phyloP scores from a whole-genome alignment of 2,888 invertebrate genomes.

The Acronicta psi region DNA sequence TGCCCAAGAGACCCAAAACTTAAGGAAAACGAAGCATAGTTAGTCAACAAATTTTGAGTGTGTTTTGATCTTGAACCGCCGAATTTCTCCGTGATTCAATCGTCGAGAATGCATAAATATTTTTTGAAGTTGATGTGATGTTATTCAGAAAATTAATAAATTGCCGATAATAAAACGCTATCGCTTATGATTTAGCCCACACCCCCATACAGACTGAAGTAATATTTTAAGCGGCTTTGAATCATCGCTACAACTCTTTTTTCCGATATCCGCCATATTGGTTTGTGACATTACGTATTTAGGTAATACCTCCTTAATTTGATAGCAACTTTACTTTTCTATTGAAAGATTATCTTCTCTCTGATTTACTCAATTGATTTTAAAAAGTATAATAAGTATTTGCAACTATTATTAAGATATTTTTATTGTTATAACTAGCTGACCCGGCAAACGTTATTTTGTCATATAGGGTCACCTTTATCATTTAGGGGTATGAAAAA shows the following conservation, averaged over 20 bases:
- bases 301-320: constrained; percentile 54
- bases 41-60: too few relatives aligned
- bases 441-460: too few relatives aligned
- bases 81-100: too few relatives aligned
- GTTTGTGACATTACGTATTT: constrained; percentile 54
- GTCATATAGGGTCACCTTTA: too few relatives aligned
- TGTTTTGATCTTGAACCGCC: too few relatives aligned
- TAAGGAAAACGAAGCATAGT: too few relatives aligned
- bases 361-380: constrained; percentile 12
- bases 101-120: too few relatives aligned
- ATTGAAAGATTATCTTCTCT: constrained; percentile 35
- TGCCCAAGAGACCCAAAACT: too few relatives aligned
- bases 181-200: constrained; percentile 43
- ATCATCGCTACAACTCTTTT: constrained; percentile 67
- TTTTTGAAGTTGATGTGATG: too few relatives aligned
- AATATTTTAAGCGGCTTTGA: constrained; percentile 82
- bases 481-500: too few relatives aligned
- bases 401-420: background rate
- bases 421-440: too few relatives aligned
- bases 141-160: too few relatives aligned
- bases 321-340: constrained; percentile 33
- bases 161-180: constrained; percentile 1
- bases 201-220: constrained; percentile 58
- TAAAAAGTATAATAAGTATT: background rate
- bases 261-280: constrained; percentile 61